Base-by-base conservation (phyloP, 2,888 invertebrate species). In the Harmothoe impar region DNA sequence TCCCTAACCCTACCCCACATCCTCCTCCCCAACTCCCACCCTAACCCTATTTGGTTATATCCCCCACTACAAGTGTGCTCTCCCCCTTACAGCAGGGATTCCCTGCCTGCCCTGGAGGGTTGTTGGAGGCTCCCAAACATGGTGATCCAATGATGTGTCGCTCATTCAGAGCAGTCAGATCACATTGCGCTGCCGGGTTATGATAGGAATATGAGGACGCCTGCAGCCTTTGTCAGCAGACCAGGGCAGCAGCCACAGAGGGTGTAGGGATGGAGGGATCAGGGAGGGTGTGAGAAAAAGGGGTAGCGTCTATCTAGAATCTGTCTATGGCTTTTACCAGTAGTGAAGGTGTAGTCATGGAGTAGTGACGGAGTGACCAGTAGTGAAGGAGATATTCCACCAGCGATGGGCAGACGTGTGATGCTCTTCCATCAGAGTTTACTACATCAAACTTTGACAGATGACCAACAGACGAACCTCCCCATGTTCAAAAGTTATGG, bases 171-270 rank as follows among this genome's bases (percentile, higher is more conserved):
- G n/a, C 23, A 17, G 17, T 35, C 81, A 33, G 81, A 81, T 81
- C 81, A 17, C 17, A 43, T 33, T 43, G 17, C 23, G 35, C 77
- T 23, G 7, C 23, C 0, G 35, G 81, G 81, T 81, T 81, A 81
- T 81, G 81, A 81, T 81, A 33, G 81, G 35, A 81, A 81, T 81
- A 52, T 23, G 84, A 52, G 84, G 84, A 84, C 5, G 84, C 17
- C 25, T 43, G 10, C 43, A 43, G 43, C 43, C 43, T 43, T 43
- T 43, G 43, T 43, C 43, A 43, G 10, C 43, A 7, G 43, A 10
- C 43, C 10, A 10, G 10, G 43, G 10, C 3, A 43, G 5, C 43
- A 43, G 43, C 43, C 43, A 43, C 43, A 43, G 84, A 35, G 20
- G 84, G n/a, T 31, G 23, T 12, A 0, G 84, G 51, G 20, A 5